These are phyloP conservation scores for Pelusios castaneus DNA, from an alignment of 2,113 vertebrate species.

Conservation along the genomic window DNA sequence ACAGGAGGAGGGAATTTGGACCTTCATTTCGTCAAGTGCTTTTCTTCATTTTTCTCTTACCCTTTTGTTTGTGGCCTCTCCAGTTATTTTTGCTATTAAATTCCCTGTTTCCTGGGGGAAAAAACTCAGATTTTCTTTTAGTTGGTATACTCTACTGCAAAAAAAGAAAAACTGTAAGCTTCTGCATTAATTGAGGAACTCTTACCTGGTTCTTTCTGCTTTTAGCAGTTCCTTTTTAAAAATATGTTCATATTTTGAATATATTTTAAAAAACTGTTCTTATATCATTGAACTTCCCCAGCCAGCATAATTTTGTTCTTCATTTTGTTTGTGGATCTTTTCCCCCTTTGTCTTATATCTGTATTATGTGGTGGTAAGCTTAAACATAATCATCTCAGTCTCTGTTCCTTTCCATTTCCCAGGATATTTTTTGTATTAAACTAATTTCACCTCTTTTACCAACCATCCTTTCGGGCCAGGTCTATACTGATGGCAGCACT, in stretches of 20 bases:
- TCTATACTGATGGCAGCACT: too few relatives aligned
- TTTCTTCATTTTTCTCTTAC: not conserved
- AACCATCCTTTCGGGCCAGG: not conserved
- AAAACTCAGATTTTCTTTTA: not conserved
- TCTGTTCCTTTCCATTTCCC: not conserved
- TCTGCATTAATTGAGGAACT: not conserved
- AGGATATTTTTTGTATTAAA: not conserved
- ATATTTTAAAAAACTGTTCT: not conserved
- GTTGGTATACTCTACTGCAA: not conserved
- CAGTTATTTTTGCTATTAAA: constrained; percentile 9
- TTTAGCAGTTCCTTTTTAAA: not conserved
- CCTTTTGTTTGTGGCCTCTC: not conserved
- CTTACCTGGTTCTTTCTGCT: not conserved
- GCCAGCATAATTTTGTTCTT: not conserved
- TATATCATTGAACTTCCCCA: not conserved
- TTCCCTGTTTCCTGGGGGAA: not conserved
- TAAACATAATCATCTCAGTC: constrained; percentile 6
- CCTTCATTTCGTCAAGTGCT: not conserved
- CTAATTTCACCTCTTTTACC: not conserved
- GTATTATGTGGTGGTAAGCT: not conserved
- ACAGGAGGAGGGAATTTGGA: not conserved
- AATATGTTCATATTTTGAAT: not conserved
- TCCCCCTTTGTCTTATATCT: not conserved
- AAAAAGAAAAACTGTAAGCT: not conserved
- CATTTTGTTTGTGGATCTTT: not conserved